Percentiles rank a stretch among this genome's conserved stretches.
Conservation (phyloP, 2,113 vertebrate species). For the Glareola pratincola region DNA sequence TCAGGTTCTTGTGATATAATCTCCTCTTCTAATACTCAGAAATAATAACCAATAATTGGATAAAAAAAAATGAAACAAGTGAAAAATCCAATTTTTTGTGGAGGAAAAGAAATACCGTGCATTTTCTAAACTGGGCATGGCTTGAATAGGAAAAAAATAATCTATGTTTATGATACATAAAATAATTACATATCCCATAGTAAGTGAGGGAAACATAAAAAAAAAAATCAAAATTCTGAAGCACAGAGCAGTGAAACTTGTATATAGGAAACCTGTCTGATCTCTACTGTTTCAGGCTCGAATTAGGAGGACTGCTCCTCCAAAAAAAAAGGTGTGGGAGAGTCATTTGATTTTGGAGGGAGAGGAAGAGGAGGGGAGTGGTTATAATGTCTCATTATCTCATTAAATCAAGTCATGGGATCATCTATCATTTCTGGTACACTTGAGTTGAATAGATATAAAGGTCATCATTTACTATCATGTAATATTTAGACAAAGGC, state of each 20-base stretch:
- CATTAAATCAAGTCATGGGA: background rate
- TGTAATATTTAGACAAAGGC: background rate
- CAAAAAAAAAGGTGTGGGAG: background rate
- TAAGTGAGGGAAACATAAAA: background rate
- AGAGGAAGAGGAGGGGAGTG: rapidly evolving
- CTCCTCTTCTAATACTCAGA: background rate
- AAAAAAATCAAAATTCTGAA: background rate
- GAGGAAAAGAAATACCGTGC: background rate
- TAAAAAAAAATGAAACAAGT: background rate
- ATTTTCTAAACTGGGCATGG: background rate
- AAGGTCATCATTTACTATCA: rapidly evolving
- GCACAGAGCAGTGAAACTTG: background rate
- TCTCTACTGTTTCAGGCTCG: background rate
- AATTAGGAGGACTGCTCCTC: background rate
- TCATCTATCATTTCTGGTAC: background rate
- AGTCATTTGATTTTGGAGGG: background rate
- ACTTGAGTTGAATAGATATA: background rate
- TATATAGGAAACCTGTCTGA: background rate
- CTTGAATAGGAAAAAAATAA: background rate
- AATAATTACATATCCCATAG: background rate
- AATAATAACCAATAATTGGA: background rate
- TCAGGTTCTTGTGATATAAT: background rate
- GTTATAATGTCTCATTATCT: background rate
- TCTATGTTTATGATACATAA: background rate
- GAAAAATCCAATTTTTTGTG: background rate